Base-by-base conservation (phyloP, 2,113 vertebrate genomes). In the Psammodynastes pulverulentus region DNA sequence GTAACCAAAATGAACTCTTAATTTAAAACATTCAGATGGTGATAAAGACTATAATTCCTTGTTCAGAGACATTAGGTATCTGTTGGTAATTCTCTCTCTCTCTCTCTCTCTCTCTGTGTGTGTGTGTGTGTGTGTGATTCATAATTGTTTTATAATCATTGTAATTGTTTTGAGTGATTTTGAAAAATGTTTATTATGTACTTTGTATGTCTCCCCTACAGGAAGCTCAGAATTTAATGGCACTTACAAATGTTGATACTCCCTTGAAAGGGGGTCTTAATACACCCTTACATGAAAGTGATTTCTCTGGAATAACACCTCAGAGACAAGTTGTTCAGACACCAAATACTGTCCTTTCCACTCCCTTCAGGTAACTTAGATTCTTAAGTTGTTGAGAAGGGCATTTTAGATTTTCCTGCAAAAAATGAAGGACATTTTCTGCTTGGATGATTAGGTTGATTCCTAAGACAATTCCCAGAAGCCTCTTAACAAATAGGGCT, bases 191-290 rank as follows among this genome's bases (percentile, higher is more conserved):
- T 39, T 15, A 1, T 93, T 85, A 92, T 51, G 8, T 48, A 13
- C 17, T 92, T 23, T 9, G 0, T 93, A 24, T 92, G 9, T 95
- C 91, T 94, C 88, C 0, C 94, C 95, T 45, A 54, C 95, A 99
- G 99, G 99, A 99, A 97, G 99, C 99, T 15, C 99, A 99, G 97
- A 99, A 99, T 95, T 97, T 99, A 95, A 99, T 99, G 99, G 99
- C 99, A 89, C 97, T 99, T 94, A 99, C 99, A 12, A 99, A 99
- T n/a, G 99, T 99, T 54, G 99, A 99, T 94, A 99, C 99, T 0
- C 99, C 99, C 12, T 96, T 99, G 84, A 99, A 99, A 96, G 99
- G 99, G 87, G 99, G 99, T 52, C 98, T 99, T 87, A 99, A 99
- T 96, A 99, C 99, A 0, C 99, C 99, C 8, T 97, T 99, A 94